Percentiles rank a stretch among this genome's conserved stretches.
These are phyloP conservation scores for Galemys pyrenaicus DNA, from an alignment of 2,113 vertebrate species.

Conservation along the genomic window DNA sequence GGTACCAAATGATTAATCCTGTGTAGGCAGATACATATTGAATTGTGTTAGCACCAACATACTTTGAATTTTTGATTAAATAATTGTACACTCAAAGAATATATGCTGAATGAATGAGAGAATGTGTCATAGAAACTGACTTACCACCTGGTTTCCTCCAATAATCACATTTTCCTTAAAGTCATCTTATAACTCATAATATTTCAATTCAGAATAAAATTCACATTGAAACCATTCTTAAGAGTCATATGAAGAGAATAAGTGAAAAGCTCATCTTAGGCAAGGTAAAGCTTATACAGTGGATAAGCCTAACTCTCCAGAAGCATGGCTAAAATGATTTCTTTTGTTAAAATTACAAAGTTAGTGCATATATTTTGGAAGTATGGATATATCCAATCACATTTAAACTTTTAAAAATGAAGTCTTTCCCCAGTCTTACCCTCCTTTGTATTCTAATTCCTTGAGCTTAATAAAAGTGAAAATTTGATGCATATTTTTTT, in stretches of 20 bases:
- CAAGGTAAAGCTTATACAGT: neutral
- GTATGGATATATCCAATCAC: neutral
- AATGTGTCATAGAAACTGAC: neutral
- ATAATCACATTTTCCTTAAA: neutral
- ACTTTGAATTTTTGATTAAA: constrained; percentile 5
- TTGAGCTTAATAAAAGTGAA: neutral
- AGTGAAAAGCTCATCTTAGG: neutral
- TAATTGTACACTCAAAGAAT: neutral
- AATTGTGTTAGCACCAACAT: neutral
- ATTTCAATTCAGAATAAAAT: neutral
- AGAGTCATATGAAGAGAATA: neutral
- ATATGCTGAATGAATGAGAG: neutral
- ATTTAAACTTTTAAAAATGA: neutral
- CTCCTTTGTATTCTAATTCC: neutral
- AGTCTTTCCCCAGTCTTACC: neutral
- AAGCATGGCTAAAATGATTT: neutral
- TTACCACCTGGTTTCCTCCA: neutral
- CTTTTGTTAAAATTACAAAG: neutral
- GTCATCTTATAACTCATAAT: neutral
- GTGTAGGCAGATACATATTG: neutral
- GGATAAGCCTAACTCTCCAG: neutral
- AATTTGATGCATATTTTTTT: neutral
- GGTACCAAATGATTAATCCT: neutral
- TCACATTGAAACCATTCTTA: neutral
- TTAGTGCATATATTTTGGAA: neutral